Evolutionary conservation across 2,888 invertebrate genomes (phyloP), one percentile per base, ranked within the genome.

Genomic region (Lydus trimaculatus): DNA sequence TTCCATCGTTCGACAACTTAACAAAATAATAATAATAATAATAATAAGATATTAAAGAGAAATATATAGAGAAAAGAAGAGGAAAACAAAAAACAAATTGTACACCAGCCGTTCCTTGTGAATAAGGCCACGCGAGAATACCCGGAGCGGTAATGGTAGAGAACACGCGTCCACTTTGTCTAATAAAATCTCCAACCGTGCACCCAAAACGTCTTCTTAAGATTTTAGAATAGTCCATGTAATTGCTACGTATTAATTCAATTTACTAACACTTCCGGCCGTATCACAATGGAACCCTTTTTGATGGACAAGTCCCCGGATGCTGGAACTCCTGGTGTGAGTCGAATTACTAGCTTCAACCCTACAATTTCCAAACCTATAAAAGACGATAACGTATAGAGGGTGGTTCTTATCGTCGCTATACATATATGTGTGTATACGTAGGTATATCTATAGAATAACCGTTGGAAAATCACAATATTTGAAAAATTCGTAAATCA

Each of bases 161-260:
- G 61, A 64, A 71, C 80, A 82, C 82, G 81, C 80, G 81, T 80
- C 80, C 74, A 52, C 23, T 52, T 52, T 52, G 8, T 52, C 48
- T 20, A n/a, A 52, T 52, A 52, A 52, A 56, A 56, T 56, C 77
- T 76, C 76, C 74, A 72, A 76, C 75, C 72, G 76, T 69, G 72
- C 78, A 79, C 84, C 84, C 73, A 80, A 78, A 66, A 83, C 67
- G 80, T 72, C 75, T 85, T 79, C 85, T 85, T 84, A 56, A 84
- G 84, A 84, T 78, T 83, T 73, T 80, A 82, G 83, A 84, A 84
- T 83, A 74, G 81, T 72, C 77, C 78, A 65, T 80, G 84, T 85
- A 85, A 85, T 85, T 85, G 85, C 84, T 85, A 83, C 84, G 85
- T 85, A 85, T 85, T 85, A 85, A 85, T 85, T 85, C 85, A 84